phyloP scores from a whole-genome alignment of 64 coral and sea anemone species.

The Orbicella faveolata region DNA sequence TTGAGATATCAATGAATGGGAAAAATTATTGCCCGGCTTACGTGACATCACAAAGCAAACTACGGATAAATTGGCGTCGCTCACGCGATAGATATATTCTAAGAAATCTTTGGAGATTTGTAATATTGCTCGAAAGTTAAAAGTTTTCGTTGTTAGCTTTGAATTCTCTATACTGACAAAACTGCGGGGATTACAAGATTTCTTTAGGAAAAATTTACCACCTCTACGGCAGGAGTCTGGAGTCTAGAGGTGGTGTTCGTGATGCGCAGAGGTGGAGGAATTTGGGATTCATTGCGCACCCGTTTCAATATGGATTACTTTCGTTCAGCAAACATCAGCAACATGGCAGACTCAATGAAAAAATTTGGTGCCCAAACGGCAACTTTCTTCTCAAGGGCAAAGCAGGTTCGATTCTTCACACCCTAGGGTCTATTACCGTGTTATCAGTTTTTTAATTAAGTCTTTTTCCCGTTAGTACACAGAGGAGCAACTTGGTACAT shows the following conservation, averaged over 20 bases:
- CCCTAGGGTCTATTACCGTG: neutral
- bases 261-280: conserved; percentile 5
- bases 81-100: too few relatives aligned
- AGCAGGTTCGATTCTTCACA: conserved; percentile 64
- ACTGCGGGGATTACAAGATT: neutral
- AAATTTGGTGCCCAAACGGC: conserved; percentile 80
- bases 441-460: neutral
- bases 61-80: too few relatives aligned
- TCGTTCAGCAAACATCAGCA: conserved; percentile 75
- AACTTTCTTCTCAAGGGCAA: conserved; percentile 77
- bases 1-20: too few relatives aligned
- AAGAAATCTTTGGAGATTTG: too few relatives aligned
- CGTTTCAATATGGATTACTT: conserved; percentile 59
- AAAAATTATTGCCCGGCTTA: too few relatives aligned
- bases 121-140: too few relatives aligned
- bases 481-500: conserved; percentile 87
- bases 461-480: conserved; percentile 65
- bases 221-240: neutral
- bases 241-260: neutral
- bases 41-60: neutral
- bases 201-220: neutral
- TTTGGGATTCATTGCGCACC: conserved; percentile 4
- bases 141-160: too few relatives aligned
- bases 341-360: conserved; percentile 91
- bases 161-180: too few relatives aligned